Evolutionary conservation across 2,797 vertebrate genomes (phyloP), one percentile per base, ranked within the genome.

Genomic region (Cyclopterus lumpus): DNA sequence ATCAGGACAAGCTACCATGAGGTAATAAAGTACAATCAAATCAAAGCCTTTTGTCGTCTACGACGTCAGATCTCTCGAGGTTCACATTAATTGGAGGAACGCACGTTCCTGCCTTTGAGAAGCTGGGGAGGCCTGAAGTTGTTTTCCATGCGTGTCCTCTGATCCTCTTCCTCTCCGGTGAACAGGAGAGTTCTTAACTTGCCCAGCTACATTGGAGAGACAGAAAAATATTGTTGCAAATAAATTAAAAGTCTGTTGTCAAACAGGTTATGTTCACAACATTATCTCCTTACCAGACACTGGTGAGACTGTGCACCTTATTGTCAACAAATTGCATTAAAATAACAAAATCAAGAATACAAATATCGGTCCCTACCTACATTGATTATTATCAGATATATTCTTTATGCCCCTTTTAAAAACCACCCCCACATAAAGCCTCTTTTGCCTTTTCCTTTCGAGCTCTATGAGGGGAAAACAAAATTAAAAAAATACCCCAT

Each of bases 71-170:
- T 66, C 51, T 46, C 59, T 61, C 7, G 61, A 68, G 26, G 63
- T 85, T n/a, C 42, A 18, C 34, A 51, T 90, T 92, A 95, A 81
- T 95, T 92, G 90, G 97, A 99, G 51, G 98, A 98, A 40, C 93
- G 94, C 60, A 99, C 96, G 75, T 93, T 93, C 74, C 98, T 95
- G 66, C 96, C 97, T 62, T 96, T 97, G 67, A 99, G 94, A 51
- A 96, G 97, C 84, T 99, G 98, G 2, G 97, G 96, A 7, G 97
- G 96, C 4, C 98, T 96, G 74, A 96, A 99, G 85, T 99, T 99
- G 92, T 99, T 97, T 85, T 98, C 97, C 98, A 99, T 99, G 67
- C 94, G 96, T 44, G 90, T 90, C 86, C 94, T 95, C 75, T 96
- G 94, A 7, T 97, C 96, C 4, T 96, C 94, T 49, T 96, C 95